Evolutionary conservation across 2,797 vertebrate species (phyloP).

Genomic region (Anguilla obscura): DNA sequence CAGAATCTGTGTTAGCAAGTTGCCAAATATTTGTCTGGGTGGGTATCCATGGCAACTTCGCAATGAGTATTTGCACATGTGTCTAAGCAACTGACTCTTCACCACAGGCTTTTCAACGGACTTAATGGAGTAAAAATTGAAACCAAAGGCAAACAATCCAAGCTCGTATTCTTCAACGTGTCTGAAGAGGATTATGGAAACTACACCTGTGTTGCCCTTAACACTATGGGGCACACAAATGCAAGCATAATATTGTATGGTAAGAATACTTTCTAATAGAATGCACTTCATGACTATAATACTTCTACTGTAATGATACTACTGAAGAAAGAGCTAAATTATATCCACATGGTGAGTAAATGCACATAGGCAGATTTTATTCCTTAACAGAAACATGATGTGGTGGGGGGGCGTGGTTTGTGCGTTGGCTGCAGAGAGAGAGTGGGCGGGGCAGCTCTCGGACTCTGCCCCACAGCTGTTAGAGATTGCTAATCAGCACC

Average conservation of each 20-base stretch:
- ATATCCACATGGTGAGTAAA: no score
- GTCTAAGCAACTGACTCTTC: conserved; percentile 10
- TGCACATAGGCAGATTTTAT: no score
- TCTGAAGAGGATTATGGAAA: conserved; percentile 98
- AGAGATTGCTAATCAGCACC: no score
- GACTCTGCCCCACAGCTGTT: no score
- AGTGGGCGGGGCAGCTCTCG: no score
- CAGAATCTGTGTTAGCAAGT: background rate
- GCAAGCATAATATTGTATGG: conserved; percentile 95
- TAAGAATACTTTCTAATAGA: conserved; percentile 60
- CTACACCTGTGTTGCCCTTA: conserved; percentile 94
- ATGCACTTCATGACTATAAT: no score
- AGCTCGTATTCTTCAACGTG: conserved; percentile 94
- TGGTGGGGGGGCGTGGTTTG: no score
- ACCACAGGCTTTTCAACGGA: conserved; percentile 82
- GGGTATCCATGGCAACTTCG: conserved; percentile 12
- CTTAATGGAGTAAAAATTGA: conserved; percentile 92
- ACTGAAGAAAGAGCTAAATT: no score
- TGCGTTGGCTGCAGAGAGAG: no score
- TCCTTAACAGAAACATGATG: no score
- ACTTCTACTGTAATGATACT: no score
- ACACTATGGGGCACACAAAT: conserved; percentile 91
- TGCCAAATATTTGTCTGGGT: conserved; percentile 13
- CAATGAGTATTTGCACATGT: background rate
- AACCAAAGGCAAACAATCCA: conserved; percentile 90